Conservation (phyloP, 2,888 invertebrate genomes). For the Loripinus fragilis region DNA sequence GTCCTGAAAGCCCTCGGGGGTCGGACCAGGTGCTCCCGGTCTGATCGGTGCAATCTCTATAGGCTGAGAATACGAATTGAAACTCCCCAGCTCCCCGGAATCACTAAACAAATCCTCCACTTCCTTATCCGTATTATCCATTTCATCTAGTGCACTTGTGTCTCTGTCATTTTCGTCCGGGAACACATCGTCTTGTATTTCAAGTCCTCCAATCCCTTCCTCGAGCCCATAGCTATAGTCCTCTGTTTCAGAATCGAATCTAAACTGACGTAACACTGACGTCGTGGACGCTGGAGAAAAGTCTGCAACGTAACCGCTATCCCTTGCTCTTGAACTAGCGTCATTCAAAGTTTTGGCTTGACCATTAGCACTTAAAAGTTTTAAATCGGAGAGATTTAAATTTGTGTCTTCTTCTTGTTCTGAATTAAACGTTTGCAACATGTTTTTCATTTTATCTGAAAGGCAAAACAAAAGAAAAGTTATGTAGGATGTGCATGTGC, state of each 20-base stretch:
- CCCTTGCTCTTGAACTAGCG: slow-evolving; percentile 39
- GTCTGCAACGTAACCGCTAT: slow-evolving; percentile 77
- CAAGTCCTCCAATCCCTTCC: slow-evolving; percentile 26
- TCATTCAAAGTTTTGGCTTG: background rate
- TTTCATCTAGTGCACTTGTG: slow-evolving; percentile 15
- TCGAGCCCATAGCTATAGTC: slow-evolving; percentile 2
- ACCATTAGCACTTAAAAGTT: background rate
- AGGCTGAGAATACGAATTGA: slow-evolving; percentile 40
- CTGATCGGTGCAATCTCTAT: slow-evolving; percentile 35
- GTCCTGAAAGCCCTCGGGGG: slow-evolving; percentile 28
- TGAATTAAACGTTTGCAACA: background rate
- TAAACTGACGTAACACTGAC: slow-evolving; percentile 54
- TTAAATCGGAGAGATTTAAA: background rate
- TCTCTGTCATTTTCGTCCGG: slow-evolving; percentile 33
- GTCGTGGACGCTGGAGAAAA: slow-evolving; percentile 71
- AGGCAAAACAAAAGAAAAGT: background rate
- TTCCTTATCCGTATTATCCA: slow-evolving; percentile 59
- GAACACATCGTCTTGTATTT: slow-evolving; percentile 39
- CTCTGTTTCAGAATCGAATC: slow-evolving; percentile 63
- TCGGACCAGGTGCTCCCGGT: slow-evolving; percentile 46
- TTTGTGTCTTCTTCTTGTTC: background rate
- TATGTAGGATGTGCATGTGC: no score
- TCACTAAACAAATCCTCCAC: slow-evolving; percentile 58
- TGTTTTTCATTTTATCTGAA: slow-evolving; percentile 9
- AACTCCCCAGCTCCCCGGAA: slow-evolving; percentile 14